Conservation (phyloP, 2,113 vertebrate species). For the Nothocercus nigrocapillus region DNA sequence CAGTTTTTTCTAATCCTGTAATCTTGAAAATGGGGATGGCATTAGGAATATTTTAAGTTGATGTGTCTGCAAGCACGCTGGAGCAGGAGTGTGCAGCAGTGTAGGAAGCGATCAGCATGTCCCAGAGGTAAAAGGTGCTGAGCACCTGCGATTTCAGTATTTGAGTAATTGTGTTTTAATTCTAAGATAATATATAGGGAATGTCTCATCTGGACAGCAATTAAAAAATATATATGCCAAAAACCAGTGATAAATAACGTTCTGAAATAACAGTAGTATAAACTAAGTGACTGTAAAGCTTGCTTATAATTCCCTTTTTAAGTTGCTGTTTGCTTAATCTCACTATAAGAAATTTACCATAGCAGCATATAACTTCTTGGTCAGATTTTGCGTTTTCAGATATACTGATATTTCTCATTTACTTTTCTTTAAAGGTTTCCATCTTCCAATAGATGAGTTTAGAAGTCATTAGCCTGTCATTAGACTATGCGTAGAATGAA, state of each 20-base stretch:
- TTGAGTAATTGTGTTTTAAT: conserved; percentile 41
- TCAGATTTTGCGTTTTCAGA: background rate
- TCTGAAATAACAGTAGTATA: background rate
- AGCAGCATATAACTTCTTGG: background rate
- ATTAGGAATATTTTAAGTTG: conserved; percentile 18
- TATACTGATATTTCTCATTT: background rate
- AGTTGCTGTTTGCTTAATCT: background rate
- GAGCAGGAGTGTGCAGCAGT: background rate
- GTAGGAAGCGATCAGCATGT: too few relatives aligned
- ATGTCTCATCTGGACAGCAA: background rate
- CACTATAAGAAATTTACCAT: background rate
- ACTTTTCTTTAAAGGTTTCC: background rate
- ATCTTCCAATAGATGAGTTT: background rate
- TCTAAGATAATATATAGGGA: background rate
- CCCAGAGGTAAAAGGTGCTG: background rate
- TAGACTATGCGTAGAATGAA: background rate
- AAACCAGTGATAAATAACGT: background rate
- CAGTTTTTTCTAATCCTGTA: background rate
- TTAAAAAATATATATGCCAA: background rate
- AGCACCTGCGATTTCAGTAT: conserved; percentile 14
- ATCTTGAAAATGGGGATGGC: background rate
- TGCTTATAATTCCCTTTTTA: background rate
- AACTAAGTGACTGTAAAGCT: background rate
- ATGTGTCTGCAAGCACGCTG: background rate
- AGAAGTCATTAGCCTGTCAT: background rate